phyloP scores from a whole-genome alignment of 2,888 invertebrate genomes.

The Ophioninae sp. region DNA sequence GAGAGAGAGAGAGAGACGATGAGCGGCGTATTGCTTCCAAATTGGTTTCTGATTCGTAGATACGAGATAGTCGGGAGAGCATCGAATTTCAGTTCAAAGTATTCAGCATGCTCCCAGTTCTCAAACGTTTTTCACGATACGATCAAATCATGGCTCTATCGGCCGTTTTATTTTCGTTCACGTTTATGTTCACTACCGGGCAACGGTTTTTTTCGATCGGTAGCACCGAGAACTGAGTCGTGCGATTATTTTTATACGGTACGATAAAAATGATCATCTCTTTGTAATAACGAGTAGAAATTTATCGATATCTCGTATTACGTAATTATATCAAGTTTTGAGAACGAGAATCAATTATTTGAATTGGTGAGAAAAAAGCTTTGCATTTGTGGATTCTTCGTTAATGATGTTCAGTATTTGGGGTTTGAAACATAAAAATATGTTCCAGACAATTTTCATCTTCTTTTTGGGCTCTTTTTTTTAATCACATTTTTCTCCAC shows the following conservation, averaged over 20 bases:
- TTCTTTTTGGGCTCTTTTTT: too few species aligned
- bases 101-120: conserved; percentile 48
- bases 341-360: background rate
- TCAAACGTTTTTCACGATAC: conserved; percentile 52
- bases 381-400: background rate
- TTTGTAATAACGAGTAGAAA: background rate
- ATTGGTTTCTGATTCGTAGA: conserved; percentile 79
- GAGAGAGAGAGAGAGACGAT: conserved; percentile 66
- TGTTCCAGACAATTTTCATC: too few species aligned
- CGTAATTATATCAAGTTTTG: background rate
- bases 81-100: conserved; percentile 56
- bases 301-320: background rate
- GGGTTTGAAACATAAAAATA: too few species aligned
- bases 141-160: conserved; percentile 65
- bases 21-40: conserved; percentile 79
- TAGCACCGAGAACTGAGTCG: conserved; percentile 45
- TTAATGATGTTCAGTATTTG: background rate
- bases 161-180: conserved; percentile 55
- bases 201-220: conserved; percentile 39
- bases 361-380: background rate
- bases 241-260: conserved; percentile 33
- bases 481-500: too few species aligned
- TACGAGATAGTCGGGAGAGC: conserved; percentile 70
- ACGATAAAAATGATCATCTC: background rate
- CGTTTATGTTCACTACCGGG: conserved; percentile 38